Conservation (phyloP, 2,888 invertebrate species). For the Pristionchus mayeri region DNA sequence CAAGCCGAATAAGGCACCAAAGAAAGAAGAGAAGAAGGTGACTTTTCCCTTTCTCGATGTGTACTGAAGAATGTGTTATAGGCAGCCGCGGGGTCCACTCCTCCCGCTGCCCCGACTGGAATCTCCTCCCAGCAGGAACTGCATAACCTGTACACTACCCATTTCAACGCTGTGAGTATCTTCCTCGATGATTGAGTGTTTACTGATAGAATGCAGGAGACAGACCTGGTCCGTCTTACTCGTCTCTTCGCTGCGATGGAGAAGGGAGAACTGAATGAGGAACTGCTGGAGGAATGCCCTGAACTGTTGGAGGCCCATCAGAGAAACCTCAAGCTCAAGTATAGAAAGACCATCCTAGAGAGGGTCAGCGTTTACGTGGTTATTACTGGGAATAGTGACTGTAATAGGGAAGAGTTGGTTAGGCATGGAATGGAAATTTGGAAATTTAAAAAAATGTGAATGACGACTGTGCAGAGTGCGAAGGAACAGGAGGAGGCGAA, state of each 20-base stretch:
- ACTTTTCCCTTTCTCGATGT: not conserved
- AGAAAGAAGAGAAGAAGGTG: conserved; percentile 45
- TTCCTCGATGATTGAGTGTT: not conserved
- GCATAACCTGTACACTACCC: not conserved
- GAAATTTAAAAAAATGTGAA: not conserved
- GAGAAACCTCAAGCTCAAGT: conserved; percentile 68
- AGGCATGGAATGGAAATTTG: no score
- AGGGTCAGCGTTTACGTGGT: conserved; percentile 58
- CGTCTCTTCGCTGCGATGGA: conserved; percentile 63
- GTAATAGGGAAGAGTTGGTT: no score
- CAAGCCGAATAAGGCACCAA: conserved; percentile 38
- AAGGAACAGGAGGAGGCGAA: conserved; percentile 55
- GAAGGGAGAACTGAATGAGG: conserved; percentile 60
- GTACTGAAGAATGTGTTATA: not conserved
- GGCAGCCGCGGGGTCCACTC: not conserved
- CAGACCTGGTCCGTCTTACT: conserved; percentile 55
- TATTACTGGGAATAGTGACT: no score
- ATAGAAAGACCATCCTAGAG: conserved; percentile 67
- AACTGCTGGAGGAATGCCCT: conserved; percentile 61
- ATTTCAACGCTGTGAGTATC: conserved; percentile 32
- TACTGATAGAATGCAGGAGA: conserved; percentile 53
- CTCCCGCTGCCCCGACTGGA: conserved; percentile 9
- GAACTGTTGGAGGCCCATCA: conserved; percentile 62
- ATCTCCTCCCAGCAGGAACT: conserved; percentile 38
- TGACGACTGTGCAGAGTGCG: conserved; percentile 53